Base-by-base conservation (phyloP, 64 coral and sea anemone species). In the Pocillopora damicornis region DNA sequence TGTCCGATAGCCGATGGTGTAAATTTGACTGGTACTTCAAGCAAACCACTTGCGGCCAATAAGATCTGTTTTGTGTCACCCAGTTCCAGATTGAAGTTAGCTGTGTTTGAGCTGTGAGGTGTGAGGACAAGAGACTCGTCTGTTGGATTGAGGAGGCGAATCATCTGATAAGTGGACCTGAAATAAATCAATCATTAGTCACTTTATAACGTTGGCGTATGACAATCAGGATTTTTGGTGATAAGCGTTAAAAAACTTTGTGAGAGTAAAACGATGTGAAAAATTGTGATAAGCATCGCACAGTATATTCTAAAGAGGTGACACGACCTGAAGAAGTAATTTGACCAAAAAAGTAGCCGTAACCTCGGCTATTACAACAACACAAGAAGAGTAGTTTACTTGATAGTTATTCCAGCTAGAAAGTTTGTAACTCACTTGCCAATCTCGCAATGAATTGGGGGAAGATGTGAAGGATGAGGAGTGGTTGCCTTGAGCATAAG, bases 21-120 rank as follows among this genome's bases (percentile, higher is more conserved):
- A 75, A 99, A 99, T 37, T 92, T 95, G 1, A 99, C 85, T 35
- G 97, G 97, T 79, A 99, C 76, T 88, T 99, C 93, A 25, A 99
- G 18, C 15, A 87, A 61, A 16, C 82, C 51, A 14, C 74, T 75
- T n/a, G 97, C 79, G 58, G 77, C 60, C 35, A 99, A 62, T 7
- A 87, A 66, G 74, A 99, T 80, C 93, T 99, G 75, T 23, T 58
- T 18, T 36, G 64, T 74, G 85, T 63, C 76, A 37, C 60, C 61
- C 17, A 90, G 73, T 14, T 90, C 86, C 25, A 87, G 26, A 71
- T 13, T 76, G 86, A 87, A 87, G 73, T 76, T 87, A 61, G 57
- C 60, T 87, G 89, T 61, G 71, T 98, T 94, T 13, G 95, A 92
- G 58, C 88, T 91, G 11, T 91, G 86, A 75, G 92, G 95, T 20